Evolutionary conservation across 2,888 invertebrate species (phyloP), one percentile per base, ranked within the genome.

Genomic region (Tubulanus polymorphus): DNA sequence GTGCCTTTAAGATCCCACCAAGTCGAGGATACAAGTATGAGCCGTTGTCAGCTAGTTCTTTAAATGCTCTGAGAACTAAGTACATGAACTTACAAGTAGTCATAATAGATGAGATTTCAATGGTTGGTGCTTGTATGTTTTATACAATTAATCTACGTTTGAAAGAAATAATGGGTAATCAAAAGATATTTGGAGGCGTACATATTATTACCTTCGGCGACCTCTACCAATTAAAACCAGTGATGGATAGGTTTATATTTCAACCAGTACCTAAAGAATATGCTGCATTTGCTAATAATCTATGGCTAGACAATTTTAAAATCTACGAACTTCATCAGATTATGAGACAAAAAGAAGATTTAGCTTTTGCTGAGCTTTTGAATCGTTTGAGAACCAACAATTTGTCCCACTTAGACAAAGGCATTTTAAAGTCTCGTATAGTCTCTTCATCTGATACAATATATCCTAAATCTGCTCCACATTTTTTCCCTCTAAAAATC

Each of bases 91-190:
- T 66, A 25, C 56, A 53, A 26, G n/a, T 62, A 1, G 25, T 59
- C 12, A 50, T 63, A 12, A 63, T 61, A 47, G 62, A 64, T 57
- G 63, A 63, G 56, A 61, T 63, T 45, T 61, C 61, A 15, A 63
- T 63, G 63, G 63, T 63, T 23, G 61, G 64, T 25, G 37, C 51
- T 18, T 51, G 29, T 18, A 61, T 63, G 61, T 53, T 63, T 23
- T 55, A 62, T 37, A 62, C 56, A 46, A 55, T 63, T 56, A 63
- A 56, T 25, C 29, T 54, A 23, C 20, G 64, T 5, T 32, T 64
- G 2, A 59, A 66, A 49, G 58, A 64, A 58, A 55, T 64, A 2
- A 60, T 23, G n/a, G 61, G 58, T 2, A 48, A 23, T 12, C 45
- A 29, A n/a, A 45, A 53, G 28, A 51, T 54, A n/a, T 66, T 64